These are phyloP conservation scores for Poeciliopsis retropinna DNA, from an alignment of 2,113 vertebrate species.

Conservation along the genomic window DNA sequence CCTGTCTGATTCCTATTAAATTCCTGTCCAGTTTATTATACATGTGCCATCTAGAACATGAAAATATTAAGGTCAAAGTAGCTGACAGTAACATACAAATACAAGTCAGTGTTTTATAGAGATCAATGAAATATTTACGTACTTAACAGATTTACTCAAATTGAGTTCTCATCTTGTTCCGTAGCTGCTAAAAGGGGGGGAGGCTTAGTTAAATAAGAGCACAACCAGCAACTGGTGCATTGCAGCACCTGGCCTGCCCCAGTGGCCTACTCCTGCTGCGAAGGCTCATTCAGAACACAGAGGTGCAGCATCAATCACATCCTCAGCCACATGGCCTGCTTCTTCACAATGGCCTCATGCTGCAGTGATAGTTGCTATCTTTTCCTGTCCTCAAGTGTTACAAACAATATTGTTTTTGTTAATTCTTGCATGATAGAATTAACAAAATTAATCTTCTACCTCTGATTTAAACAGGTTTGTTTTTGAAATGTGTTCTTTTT, in stretches of 20 bases:
- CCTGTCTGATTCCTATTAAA: background rate
- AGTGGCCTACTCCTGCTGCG: conserved; percentile 56
- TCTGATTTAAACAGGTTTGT: background rate
- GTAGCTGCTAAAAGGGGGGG: background rate
- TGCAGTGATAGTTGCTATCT: conserved; percentile 30
- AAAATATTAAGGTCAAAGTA: background rate
- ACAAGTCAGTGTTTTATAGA: background rate
- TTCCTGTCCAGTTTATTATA: too few species aligned
- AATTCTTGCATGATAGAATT: background rate
- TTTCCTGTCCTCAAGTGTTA: background rate
- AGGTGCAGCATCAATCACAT: conserved; percentile 72
- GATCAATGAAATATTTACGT: background rate
- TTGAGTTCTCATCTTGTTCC: too few species aligned
- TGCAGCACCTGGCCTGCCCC: conserved; percentile 72
- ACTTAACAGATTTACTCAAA: background rate
- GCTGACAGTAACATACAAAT: background rate
- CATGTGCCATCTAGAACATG: background rate
- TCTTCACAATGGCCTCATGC: conserved; percentile 33
- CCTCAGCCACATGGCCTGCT: conserved; percentile 46
- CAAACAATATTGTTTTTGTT: conserved; percentile 22
- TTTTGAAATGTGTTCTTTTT: background rate
- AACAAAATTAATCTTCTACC: background rate
- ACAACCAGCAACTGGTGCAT: conserved; percentile 75
- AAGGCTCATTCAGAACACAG: conserved; percentile 67
- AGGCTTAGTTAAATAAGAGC: conserved; percentile 2